phyloP scores from a whole-genome alignment of 2,888 invertebrate genomes.

The Mythimna albipuncta region DNA sequence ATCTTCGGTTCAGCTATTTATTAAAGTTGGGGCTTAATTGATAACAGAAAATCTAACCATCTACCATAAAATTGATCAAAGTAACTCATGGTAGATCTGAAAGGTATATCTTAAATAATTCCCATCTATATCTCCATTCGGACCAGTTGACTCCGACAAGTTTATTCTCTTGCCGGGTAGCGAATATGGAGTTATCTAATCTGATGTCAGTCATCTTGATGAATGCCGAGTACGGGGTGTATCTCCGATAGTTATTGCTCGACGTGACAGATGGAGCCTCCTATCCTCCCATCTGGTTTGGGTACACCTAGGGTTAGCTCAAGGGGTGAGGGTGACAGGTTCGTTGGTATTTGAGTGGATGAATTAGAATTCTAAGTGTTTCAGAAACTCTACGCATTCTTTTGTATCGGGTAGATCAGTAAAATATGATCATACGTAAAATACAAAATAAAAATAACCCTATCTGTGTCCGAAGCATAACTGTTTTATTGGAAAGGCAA shows the following conservation, averaged over 20 bases:
- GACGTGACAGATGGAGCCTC: constrained; percentile 55
- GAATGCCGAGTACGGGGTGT: constrained; percentile 53
- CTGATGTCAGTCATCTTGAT: constrained; percentile 58
- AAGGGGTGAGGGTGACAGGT: constrained; percentile 16
- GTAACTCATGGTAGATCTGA: neutral
- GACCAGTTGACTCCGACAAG: constrained; percentile 36
- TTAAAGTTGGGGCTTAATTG: neutral
- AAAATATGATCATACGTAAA: neutral
- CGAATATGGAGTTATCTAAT: constrained; percentile 58
- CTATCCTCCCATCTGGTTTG: constrained; percentile 28
- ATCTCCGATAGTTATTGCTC: constrained; percentile 57
- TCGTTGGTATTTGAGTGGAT: neutral
- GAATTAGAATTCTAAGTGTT: neutral
- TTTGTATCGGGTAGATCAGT: no score
- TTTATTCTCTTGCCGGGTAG: constrained; percentile 51
- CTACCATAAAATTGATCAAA: neutral
- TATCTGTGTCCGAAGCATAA: no score
- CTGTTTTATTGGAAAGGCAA: no score
- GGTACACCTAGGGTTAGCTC: constrained; percentile 32
- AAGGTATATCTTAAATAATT: constrained; percentile 22
- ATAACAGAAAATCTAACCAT: neutral
- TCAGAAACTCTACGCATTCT: no score
- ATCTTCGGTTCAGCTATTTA: neutral
- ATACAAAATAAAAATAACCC: no score
- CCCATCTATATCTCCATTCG: constrained; percentile 30